These are phyloP conservation scores for Quadroppia sp. DNA, from an alignment of 2,888 invertebrate genomes.

Conservation along the genomic window DNA sequence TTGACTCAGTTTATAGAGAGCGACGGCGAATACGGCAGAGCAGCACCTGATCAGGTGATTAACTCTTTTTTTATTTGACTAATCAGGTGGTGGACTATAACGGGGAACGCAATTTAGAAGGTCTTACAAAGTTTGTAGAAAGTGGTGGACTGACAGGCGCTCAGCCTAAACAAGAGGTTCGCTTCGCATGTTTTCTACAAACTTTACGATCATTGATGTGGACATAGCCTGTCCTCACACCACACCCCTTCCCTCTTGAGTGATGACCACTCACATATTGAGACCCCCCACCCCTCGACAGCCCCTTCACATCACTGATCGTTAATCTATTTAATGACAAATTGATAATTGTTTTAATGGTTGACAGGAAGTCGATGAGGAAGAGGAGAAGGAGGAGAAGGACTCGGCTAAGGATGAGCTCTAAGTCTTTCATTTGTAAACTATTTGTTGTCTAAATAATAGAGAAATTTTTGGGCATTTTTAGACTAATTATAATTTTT, in stretches of 20 bases:
- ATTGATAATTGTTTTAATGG: neutral
- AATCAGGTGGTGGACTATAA: constrained; percentile 85
- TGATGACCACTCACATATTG: too few relatives aligned
- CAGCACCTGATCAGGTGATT: constrained; percentile 58
- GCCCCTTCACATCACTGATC: neutral
- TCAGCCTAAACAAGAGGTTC: constrained; percentile 59
- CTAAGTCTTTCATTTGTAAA: constrained; percentile 42
- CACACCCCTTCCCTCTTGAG: too few relatives aligned
- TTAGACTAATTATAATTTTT: constrained; percentile 29
- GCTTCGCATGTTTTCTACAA: constrained; percentile 30
- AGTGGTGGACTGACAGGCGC: constrained; percentile 75
- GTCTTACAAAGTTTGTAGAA: constrained; percentile 87
- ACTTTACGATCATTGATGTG: constrained; percentile 1
- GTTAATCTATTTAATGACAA: constrained; percentile 11
- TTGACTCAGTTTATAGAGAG: constrained; percentile 89
- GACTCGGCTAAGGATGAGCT: constrained; percentile 47
- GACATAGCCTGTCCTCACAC: too few relatives aligned
- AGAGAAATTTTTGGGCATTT: constrained; percentile 31
- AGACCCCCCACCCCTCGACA: neutral
- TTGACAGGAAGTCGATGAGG: constrained; percentile 47
- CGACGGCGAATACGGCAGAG: constrained; percentile 74
- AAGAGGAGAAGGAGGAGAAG: constrained; percentile 47
- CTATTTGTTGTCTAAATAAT: constrained; percentile 33
- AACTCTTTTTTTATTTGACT: neutral
- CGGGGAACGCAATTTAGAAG: constrained; percentile 91